These are phyloP conservation scores for Sesamia nonagrioides DNA, from an alignment of 1,140 invertebrate species.

Conservation along the genomic window DNA sequence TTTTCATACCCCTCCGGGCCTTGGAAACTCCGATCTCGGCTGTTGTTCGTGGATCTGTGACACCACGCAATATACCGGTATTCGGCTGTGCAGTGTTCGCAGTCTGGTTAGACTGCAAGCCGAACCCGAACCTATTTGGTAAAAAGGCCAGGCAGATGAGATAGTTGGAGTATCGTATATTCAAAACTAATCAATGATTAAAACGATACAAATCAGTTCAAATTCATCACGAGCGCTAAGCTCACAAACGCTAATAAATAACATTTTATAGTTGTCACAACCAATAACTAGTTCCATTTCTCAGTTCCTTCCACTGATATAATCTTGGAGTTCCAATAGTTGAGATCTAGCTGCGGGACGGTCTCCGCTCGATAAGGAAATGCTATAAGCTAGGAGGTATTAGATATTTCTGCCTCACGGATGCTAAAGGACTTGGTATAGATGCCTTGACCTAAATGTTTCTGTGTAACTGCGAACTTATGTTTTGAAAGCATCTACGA, in stretches of 20 bases:
- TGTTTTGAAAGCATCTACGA: conserved; percentile 42
- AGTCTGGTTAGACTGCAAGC: no score
- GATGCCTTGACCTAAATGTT: conserved; percentile 47
- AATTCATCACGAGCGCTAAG: conserved; percentile 39
- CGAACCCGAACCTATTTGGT: no score
- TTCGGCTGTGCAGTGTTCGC: no score
- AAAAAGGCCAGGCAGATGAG: no score
- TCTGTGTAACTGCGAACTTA: conserved; percentile 16
- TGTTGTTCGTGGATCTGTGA: no score
- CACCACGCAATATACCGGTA: no score
- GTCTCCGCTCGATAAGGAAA: conserved; percentile 47
- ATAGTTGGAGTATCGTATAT: background rate
- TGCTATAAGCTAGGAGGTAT: conserved; percentile 29
- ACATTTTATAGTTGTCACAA: conserved; percentile 65
- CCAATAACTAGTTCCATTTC: conserved; percentile 65
- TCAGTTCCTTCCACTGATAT: conserved; percentile 51
- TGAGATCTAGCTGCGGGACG: conserved; percentile 30
- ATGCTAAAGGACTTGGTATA: conserved; percentile 41
- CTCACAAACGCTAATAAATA: conserved; percentile 50
- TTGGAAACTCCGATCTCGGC: no score
- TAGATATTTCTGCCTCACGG: conserved; percentile 33
- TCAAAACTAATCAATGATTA: conserved; percentile 27
- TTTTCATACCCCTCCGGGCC: no score
- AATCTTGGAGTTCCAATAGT: conserved; percentile 44
- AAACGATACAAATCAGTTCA: conserved; percentile 45